Conservation (phyloP, 2,113 vertebrate genomes). For the Rhabdomys dilectus region DNA sequence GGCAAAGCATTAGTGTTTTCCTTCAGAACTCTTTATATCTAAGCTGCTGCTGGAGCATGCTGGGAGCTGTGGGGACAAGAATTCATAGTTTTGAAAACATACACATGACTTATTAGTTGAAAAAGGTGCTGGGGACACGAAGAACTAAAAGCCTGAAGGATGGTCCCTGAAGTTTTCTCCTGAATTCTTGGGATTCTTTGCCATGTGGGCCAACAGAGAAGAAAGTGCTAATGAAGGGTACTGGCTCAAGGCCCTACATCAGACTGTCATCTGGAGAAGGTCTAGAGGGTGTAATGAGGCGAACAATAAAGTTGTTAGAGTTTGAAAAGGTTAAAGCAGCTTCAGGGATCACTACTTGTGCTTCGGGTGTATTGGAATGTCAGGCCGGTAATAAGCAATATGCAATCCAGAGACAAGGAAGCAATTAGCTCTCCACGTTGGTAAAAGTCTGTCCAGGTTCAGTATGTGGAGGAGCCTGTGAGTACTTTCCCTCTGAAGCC, state of each 20-base stretch:
- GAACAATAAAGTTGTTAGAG: slow-evolving; percentile 62
- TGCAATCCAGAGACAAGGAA: slow-evolving; percentile 60
- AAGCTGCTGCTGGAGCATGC: no score
- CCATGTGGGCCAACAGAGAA: neutral
- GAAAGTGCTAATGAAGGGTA: slow-evolving; percentile 52
- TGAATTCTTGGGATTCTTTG: slow-evolving; percentile 1
- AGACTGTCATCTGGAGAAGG: slow-evolving; percentile 38
- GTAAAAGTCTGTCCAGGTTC: slow-evolving; percentile 1
- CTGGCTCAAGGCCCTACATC: neutral
- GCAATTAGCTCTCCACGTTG: slow-evolving; percentile 45
- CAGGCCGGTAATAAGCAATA: slow-evolving; percentile 54
- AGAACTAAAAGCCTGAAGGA: neutral
- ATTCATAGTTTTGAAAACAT: neutral
- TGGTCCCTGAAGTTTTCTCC: neutral
- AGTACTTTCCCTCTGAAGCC: slow-evolving; percentile 62
- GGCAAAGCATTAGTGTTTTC: neutral
- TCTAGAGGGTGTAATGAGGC: slow-evolving; percentile 69
- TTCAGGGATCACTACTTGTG: slow-evolving; percentile 61
- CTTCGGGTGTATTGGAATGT: slow-evolving; percentile 52
- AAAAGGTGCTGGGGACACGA: neutral
- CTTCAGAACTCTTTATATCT: neutral
- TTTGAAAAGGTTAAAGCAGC: slow-evolving; percentile 79
- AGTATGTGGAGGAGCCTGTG: neutral
- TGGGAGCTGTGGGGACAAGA: no score
- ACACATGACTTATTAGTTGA: slow-evolving; percentile 3